A percentile compares a stretch with the other conserved stretches of the same genome.
Evolutionary conservation across 2,888 invertebrate species (phyloP).

Genomic region (Halictus quadricinctus): DNA sequence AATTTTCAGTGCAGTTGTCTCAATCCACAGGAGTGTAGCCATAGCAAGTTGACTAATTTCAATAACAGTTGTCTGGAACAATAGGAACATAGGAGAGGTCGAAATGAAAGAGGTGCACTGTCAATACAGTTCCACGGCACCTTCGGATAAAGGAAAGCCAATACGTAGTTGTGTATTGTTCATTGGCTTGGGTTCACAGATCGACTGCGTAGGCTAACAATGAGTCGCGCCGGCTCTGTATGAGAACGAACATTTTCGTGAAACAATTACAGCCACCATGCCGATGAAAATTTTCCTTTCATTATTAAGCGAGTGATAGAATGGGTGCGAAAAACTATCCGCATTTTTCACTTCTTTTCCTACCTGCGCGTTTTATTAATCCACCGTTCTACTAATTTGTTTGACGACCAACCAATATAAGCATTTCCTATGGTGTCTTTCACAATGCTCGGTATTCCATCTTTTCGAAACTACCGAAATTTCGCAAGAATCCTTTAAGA

Average conservation of each 20-base stretch:
- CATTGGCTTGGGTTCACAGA: conserved; percentile 1
- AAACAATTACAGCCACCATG: neutral
- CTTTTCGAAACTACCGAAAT: neutral
- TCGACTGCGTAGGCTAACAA: conserved; percentile 22
- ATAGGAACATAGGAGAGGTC: neutral
- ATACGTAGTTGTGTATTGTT: conserved; percentile 31
- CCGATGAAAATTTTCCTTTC: neutral
- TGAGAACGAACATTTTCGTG: conserved; percentile 11
- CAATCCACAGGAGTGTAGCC: neutral
- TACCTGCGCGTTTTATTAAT: neutral
- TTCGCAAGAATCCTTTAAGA: neutral
- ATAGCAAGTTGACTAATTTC: neutral
- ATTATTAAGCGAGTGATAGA: conserved; percentile 2
- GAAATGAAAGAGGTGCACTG: conserved; percentile 1
- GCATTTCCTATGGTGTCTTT: neutral
- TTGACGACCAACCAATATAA: neutral
- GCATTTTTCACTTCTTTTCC: too few species aligned
- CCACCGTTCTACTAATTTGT: neutral
- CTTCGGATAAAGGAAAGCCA: conserved; percentile 41
- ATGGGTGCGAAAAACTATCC: neutral
- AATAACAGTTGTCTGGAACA: conserved; percentile 12
- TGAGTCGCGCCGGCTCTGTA: neutral
- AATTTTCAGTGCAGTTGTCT: neutral
- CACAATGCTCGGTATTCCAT: neutral
- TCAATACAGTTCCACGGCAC: conserved; percentile 31